These are phyloP conservation scores for Aphelenchoides avenae DNA, from an alignment of 1,140 invertebrate species.

Conservation along the genomic window DNA sequence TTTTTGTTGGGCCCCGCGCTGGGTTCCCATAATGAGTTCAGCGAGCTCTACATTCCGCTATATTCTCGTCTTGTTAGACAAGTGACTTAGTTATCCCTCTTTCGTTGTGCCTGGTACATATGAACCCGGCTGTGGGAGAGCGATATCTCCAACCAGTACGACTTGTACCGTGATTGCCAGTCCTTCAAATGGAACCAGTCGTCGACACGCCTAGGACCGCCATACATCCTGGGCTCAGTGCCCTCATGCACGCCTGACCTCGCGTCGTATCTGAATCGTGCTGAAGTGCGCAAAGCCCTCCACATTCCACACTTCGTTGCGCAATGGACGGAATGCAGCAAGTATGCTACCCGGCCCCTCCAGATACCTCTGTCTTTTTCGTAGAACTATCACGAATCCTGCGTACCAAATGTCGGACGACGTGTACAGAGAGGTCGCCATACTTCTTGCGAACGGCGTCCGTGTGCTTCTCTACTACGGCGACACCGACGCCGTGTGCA, in stretches of 20 bases:
- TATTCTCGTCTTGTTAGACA: too few species aligned
- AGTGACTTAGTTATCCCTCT: too few species aligned
- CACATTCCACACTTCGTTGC: conserved; percentile 26
- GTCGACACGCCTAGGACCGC: conserved; percentile 16
- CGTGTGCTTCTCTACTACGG: conserved; percentile 65
- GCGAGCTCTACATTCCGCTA: too few species aligned
- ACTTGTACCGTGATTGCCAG: conserved; percentile 50
- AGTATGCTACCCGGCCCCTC: conserved; percentile 37
- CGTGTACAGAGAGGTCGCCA: conserved; percentile 47
- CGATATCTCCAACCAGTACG: conserved; percentile 50
- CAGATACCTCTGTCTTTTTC: conserved; percentile 33
- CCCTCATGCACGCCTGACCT: conserved; percentile 39
- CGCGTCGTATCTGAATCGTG: conserved; percentile 25
- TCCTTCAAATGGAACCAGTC: neutral
- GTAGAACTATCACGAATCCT: conserved; percentile 33
- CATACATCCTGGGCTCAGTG: neutral
- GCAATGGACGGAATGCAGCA: conserved; percentile 41
- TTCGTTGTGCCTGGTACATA: too few species aligned
- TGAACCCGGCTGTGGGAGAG: too few species aligned
- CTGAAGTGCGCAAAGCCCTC: conserved; percentile 39
- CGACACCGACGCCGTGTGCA: conserved; percentile 66
- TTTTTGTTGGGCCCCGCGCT: too few species aligned
- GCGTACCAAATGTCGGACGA: conserved; percentile 41
- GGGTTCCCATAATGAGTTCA: too few species aligned
- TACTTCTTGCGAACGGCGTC: conserved; percentile 48